Conservation (phyloP, 1,140 invertebrate species). For the Gonatopus flavifemur region DNA sequence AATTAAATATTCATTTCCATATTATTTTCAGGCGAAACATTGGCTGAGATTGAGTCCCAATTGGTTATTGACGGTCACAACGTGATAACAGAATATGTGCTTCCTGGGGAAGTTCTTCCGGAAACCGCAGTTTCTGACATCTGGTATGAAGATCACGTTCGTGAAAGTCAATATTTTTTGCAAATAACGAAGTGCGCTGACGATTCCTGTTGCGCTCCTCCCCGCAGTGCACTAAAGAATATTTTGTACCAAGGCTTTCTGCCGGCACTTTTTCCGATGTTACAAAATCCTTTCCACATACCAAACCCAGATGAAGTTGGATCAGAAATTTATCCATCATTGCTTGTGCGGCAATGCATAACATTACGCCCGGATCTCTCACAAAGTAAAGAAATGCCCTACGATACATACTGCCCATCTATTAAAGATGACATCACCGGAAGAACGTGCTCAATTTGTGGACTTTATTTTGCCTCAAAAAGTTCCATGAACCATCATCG, state of each 20-base stretch:
- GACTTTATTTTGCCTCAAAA: constrained; percentile 11
- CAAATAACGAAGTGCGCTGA: constrained; percentile 9
- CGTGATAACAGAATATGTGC: constrained; percentile 16
- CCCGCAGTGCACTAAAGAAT: not conserved
- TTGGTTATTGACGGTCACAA: constrained; percentile 22
- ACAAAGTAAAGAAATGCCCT: constrained; percentile 3
- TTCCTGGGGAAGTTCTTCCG: not conserved
- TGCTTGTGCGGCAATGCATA: no score
- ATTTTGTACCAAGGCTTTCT: constrained; percentile 4
- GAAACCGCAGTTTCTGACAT: not conserved
- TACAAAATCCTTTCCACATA: not conserved
- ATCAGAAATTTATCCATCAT: no score
- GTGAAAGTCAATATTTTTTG: constrained; percentile 1
- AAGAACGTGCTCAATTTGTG: constrained; percentile 6
- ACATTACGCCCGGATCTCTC: no score
- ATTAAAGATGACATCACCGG: not conserved
- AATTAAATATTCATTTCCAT: no score
- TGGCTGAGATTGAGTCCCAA: constrained; percentile 27
- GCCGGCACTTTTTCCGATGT: not conserved
- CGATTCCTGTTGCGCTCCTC: not conserved
- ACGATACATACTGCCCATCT: constrained; percentile 3
- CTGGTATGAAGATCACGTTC: constrained; percentile 11
- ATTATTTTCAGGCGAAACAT: no score
- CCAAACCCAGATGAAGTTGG: no score
- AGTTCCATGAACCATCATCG: no score